Evolutionary conservation across 2,797 vertebrate genomes (phyloP), one percentile per base, ranked within the genome.

Genomic region (Cyclopterus lumpus): DNA sequence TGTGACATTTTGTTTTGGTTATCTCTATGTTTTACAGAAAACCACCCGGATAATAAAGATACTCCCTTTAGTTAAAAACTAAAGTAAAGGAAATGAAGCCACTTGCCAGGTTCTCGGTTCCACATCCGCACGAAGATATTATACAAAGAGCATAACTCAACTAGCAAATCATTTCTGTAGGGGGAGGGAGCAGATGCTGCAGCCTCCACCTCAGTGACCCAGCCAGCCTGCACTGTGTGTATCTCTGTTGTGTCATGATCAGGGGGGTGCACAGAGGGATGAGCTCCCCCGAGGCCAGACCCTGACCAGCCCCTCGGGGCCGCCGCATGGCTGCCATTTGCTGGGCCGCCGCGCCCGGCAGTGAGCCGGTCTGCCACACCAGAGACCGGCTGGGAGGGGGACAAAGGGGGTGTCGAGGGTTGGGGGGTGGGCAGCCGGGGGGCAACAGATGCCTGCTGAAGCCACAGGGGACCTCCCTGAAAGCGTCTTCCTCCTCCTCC

Each of bases 381-480:
- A 68, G 87, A 9, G 68, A 88, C 88, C 59, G 88, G 86, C 86
- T 86, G 79, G 82, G 67, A 74, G 61, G 71, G 64, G 90, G 73
- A 77, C 78, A 83, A 79, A 71, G 80, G 67, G 76, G 59, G 69
- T 24, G 0, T 22, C 49, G 91, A 90, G 77, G 91, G 77, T 80
- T 26, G 10, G 51, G 49, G 49, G 49, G 90, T 16, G 4, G 40
- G 40, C 14, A 16, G 40, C 40, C 40, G 80, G 54, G 94, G 81
- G 95, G 91, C 92, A 96, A 96, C 97, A 98, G 97, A 98, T 98
- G 97, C 97, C 96, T 94, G 86, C 95, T 96, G 93, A 95, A 95
- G 93, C 95, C 94, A 96, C 96, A 96, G 93, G 96, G 96, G 96
- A 96, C 94, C 95, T 80, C 85, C 83, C 76, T 90, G 76, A 90